These are phyloP conservation scores for Microtus ochrogaster DNA, from an alignment of 2,113 vertebrate species.

Conservation along the genomic window DNA sequence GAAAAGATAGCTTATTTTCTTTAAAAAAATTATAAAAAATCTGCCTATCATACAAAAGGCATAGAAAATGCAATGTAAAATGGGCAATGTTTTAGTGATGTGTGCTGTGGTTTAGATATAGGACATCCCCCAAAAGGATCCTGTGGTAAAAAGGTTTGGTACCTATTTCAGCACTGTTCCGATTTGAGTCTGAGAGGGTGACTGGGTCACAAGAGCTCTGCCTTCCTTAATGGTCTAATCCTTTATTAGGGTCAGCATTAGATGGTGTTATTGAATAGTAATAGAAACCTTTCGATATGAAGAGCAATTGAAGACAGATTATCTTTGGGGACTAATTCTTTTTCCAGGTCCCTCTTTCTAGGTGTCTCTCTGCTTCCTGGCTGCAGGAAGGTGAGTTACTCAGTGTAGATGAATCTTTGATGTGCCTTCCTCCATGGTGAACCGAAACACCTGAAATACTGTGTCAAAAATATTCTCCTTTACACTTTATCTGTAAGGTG, in stretches of 20 bases:
- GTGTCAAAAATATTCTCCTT: not conserved
- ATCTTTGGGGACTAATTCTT: not conserved
- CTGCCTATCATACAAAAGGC: conserved; percentile 45
- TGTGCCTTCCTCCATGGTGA: not conserved
- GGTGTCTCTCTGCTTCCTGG: not conserved
- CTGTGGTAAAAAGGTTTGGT: not conserved
- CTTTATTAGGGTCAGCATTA: too few species aligned
- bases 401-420: not conserved
- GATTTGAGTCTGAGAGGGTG: not conserved
- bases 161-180: not conserved
- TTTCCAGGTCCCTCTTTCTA: not conserved
- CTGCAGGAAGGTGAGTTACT: not conserved
- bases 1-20: too few species aligned
- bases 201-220: not conserved
- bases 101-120: not conserved
- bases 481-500: not conserved
- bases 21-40: not conserved
- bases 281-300: not conserved
- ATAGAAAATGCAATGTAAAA: conserved; percentile 48
- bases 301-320: not conserved
- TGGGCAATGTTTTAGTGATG: conserved; percentile 51
- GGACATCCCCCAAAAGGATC: not conserved
- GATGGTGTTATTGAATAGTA: not conserved
- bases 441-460: not conserved
- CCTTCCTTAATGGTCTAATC: not conserved